Evolutionary conservation across 2,113 vertebrate genomes (phyloP), one percentile per base, ranked within the genome.

Genomic region (Microcebus murinus): DNA sequence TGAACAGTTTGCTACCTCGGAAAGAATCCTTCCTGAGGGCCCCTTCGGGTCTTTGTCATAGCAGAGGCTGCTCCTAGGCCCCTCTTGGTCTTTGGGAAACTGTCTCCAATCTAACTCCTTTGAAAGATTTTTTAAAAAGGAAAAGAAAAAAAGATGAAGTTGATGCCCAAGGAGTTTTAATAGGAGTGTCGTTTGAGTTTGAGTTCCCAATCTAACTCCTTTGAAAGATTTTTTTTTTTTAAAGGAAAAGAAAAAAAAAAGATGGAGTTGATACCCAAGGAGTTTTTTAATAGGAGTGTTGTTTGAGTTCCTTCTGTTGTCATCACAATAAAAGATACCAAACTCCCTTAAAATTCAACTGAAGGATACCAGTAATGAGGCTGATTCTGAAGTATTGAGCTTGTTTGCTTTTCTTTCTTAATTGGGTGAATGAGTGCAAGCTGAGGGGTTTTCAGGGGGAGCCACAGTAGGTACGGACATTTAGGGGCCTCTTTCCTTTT

Each of bases 341-440:
- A 36, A 17, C 71, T 82, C 88, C 48, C 76, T 96, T 91, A 79
- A 95, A 80, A 70, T 42, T 42, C 91, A 85, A 6, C 71, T 34
- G 13, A 42, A 74, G 71, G 79, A 39, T 59, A 39, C 79, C 88
- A 50, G n/a, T 82, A 79, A 63, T 67, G 94, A 86, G 92, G 67
- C 81, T 63, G 82, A 57, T 80, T 87, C 42, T 82, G 48, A 73
- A 45, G 70, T 74, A 39, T 13, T 13, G 50, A 36, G 23, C 65
- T 59, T 20, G 52, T 63, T 70, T n/a, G 20, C 13, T 42, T 87
- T 81, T 85, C 57, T 50, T 50, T 74, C 85, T 29, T 68, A 80
- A 79, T 79, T 70, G 91, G 92, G 71, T 81, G 68, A 86, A 80
- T 81, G 15, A 18, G 4, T 23, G 31, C 1, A 23, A 63, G 87